Base-by-base conservation (phyloP, 92 coral and sea anemone species). In the Isaurus tuberculatus region DNA sequence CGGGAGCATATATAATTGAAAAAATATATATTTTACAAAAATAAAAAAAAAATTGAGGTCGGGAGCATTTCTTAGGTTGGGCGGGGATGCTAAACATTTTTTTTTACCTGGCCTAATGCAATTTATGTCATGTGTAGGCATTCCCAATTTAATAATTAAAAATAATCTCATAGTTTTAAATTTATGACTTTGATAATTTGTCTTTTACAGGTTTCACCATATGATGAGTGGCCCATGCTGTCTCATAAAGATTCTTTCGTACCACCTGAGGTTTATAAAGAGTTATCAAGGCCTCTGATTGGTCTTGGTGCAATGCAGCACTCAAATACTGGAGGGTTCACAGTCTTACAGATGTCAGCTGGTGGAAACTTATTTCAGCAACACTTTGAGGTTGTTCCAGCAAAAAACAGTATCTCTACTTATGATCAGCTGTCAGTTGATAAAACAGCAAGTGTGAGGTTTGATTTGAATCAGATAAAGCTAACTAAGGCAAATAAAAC, bases 341-440 rank as follows among this genome's bases (percentile, higher is more conserved):
- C 92, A 63, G 90, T 86, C 42, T 40, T 97, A 26, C 97, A 94
- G 79, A 74, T 97, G 89, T 94, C 99, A 20, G 83, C 87, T 27
- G 85, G 75, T 5, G 99, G 99, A 1, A 94, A 96, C 72, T 27
- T 96, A 57, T 96, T 94, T 68, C 91, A 92, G 73, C 98, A 96
- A 88, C 87, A 90, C 13, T 89, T 94, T 33, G 65, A 46, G 8
- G 51, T 64, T 77, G 66, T 25, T 77, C 69, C 82, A 11, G 34
- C 22, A 37, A 48, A 34, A 25, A 53, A 58, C 1, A 32, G 8
- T 15, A 51, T 8, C n/a, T 8, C 43, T 3, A 49, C 17, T 42
- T 48, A 30, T 53, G 87, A 87, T 42, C 73, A 72, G 51, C 55
- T 64, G 5, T 42, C 40, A n/a, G 25, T 65, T 0, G 79, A 83